Evolutionary conservation across 2,888 invertebrate genomes (phyloP).

Genomic region (Philonicus albiceps): DNA sequence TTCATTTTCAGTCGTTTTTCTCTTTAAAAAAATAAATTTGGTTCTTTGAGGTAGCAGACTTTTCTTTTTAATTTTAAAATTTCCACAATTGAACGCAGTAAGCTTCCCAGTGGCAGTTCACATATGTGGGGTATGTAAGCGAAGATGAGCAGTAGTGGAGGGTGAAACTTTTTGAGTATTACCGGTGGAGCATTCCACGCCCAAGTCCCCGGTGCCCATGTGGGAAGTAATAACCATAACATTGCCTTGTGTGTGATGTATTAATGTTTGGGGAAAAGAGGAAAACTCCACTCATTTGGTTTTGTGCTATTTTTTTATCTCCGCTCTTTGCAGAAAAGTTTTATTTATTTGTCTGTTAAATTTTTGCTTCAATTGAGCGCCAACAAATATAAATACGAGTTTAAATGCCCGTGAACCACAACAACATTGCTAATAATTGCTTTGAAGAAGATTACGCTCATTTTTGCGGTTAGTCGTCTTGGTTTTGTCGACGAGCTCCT

Average conservation of each 20-base stretch:
- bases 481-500: background rate
- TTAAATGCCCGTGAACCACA: background rate
- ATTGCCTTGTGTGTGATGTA: slow-evolving; percentile 44
- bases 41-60: slow-evolving; percentile 20
- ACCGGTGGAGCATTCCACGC: background rate
- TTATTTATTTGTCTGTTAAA: slow-evolving; percentile 8
- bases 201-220: background rate
- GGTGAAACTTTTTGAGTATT: slow-evolving; percentile 13
- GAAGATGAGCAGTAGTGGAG: background rate
- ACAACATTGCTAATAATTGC: background rate
- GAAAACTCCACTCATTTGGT: slow-evolving; percentile 17
- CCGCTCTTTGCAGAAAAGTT: slow-evolving; percentile 23
- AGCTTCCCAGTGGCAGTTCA: slow-evolving; percentile 15
- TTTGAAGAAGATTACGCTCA: background rate
- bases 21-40: background rate
- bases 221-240: slow-evolving; percentile 45
- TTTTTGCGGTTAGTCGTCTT: background rate
- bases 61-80: slow-evolving; percentile 24
- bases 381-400: slow-evolving; percentile 2
- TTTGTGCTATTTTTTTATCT: background rate
- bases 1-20: slow-evolving; percentile 6
- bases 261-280: slow-evolving; percentile 33
- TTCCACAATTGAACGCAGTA: background rate
- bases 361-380: slow-evolving; percentile 11
- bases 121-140: slow-evolving; percentile 14